Base-by-base conservation (phyloP, 2,797 vertebrate species). In the Pelobates cultripes region DNA sequence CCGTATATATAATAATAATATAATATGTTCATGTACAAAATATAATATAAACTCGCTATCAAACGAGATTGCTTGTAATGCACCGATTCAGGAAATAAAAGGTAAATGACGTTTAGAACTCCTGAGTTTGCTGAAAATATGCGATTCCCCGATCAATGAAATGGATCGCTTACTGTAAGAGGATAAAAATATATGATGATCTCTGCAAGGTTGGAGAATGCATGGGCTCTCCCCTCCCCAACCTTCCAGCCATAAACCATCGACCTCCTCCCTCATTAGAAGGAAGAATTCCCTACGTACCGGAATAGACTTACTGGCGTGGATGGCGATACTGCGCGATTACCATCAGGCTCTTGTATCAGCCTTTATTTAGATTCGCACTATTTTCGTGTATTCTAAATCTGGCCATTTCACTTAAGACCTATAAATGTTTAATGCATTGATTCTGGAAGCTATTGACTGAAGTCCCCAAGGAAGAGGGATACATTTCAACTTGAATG, bases 381-480 rank as follows among this genome's bases (percentile, higher is more conserved):
- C 72, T 83, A 83, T 83, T 79, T 83, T 70, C 41, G 72, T 47
- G 42, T 60, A 15, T 13, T 51, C 76, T 83, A 83, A 78, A 74
- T 83, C 67, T 17, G 76, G 61, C 41, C 41, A n/a, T 68, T 75
- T 43, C 77, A 79, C 81, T 83, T 79, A 83, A 83, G 53, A 63
- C 40, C 72, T 71, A 83, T 83, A 55, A 83, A 83, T 74, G 44
- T 75, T 78, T 83, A 79, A 83, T 75, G 81, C 7, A 41, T 74
- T 72, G 74, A 63, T 72, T 69, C 81, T 83, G 76, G 81, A 78
- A 74, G 60, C 47, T 83, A 83, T 83, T 6, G 77, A 71, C 64
- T 75, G 71, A 78, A 75, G 75, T 55, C 42, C 57, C 42, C 70
- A 66, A 79, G 64, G 55, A n/a, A 43, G 28, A 28, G 5, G 60